Percentiles rank a stretch among this genome's conserved stretches.
phyloP scores from a whole-genome alignment of 2,113 vertebrate genomes.

The Myrmecobius fasciatus region DNA sequence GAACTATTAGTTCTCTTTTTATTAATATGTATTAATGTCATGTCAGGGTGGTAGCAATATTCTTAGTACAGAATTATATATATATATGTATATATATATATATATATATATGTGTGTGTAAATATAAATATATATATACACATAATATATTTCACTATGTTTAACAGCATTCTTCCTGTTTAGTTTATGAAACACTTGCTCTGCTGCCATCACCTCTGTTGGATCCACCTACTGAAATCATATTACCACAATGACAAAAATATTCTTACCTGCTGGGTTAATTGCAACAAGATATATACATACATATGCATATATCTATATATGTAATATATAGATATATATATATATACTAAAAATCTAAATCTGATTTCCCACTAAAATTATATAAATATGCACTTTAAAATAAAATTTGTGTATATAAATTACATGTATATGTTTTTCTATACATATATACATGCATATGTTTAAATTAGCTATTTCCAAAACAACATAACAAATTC shows the following conservation, averaged over 20 bases:
- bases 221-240: conserved; percentile 66
- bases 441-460: conserved; percentile 27
- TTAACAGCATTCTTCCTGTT: conserved; percentile 52
- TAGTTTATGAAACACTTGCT: conserved; percentile 69
- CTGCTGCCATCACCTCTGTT: conserved; percentile 72
- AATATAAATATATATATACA: too few relatives aligned
- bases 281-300: conserved; percentile 72
- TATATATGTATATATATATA: too few relatives aligned
- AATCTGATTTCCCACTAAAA: conserved; percentile 77
- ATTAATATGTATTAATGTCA: conserved; percentile 51
- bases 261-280: conserved; percentile 79
- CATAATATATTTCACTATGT: conserved; percentile 23
- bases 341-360: conserved; percentile 77
- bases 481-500: conserved; percentile 76
- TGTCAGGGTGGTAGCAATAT: conserved; percentile 32
- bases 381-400: conserved; percentile 65
- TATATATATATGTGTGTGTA: too few relatives aligned
- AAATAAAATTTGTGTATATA: neutral
- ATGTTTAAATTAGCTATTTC: conserved; percentile 79
- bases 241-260: conserved; percentile 77
- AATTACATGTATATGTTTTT: neutral
- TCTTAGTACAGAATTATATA: conserved; percentile 3
- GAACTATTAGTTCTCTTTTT: conserved; percentile 23
- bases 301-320: too few relatives aligned
- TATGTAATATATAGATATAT: too few relatives aligned